Conservation (phyloP, 2,797 vertebrate species). For the Cetoscarus ocellatus region DNA sequence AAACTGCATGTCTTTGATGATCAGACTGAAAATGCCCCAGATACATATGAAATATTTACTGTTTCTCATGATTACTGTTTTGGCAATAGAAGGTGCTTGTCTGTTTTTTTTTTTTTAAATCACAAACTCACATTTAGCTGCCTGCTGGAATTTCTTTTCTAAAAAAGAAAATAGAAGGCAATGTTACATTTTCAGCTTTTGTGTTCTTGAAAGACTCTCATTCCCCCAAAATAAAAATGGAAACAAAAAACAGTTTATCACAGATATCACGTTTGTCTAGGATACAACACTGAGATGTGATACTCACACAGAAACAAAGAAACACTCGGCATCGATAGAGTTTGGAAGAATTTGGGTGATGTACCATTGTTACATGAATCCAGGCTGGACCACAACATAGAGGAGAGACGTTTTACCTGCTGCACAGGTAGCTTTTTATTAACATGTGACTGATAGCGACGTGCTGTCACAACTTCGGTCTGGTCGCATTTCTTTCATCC, state of each 20-base stretch:
- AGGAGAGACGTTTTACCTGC: constrained; percentile 25
- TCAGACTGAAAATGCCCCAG: constrained; percentile 51
- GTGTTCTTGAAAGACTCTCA: constrained; percentile 54
- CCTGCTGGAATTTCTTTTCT: constrained; percentile 76
- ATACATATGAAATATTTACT: constrained; percentile 43
- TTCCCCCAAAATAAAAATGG: background rate
- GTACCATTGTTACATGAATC: constrained; percentile 40
- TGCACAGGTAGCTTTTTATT: constrained; percentile 38
- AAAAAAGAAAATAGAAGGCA: constrained; percentile 69
- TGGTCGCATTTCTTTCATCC: constrained; percentile 52
- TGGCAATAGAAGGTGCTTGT: constrained; percentile 76
- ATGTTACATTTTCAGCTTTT: constrained; percentile 71
- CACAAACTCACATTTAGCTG: constrained; percentile 77
- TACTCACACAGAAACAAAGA: constrained; percentile 76
- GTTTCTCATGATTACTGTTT: constrained; percentile 51
- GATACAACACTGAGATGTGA: constrained; percentile 79
- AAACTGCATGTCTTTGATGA: constrained; percentile 30
- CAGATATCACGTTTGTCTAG: constrained; percentile 68
- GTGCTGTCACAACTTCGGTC: constrained; percentile 48
- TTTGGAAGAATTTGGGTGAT: constrained; percentile 69
- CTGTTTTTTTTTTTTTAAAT: constrained; percentile 39
- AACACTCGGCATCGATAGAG: constrained; percentile 72
- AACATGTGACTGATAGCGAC: constrained; percentile 21
- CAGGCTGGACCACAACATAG: constrained; percentile 46
- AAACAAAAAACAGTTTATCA: constrained; percentile 67